Evolutionary conservation across 2,113 vertebrate species (phyloP).

Genomic region (Xenopus borealis): DNA sequence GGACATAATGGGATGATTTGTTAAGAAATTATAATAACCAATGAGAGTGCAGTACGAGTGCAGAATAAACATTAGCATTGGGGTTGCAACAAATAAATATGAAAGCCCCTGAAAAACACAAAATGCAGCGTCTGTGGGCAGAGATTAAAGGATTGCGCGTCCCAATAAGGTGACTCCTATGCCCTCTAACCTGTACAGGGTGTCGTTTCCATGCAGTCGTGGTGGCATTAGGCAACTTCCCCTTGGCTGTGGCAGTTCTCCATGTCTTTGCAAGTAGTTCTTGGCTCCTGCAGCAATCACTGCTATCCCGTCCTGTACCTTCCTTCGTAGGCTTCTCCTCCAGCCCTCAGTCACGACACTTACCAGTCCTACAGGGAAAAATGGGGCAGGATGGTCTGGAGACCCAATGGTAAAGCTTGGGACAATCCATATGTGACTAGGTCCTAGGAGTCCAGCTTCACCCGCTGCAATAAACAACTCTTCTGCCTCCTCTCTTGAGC

Average conservation of each 20-base stretch:
- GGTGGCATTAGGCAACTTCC: slow-evolving; percentile 71
- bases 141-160: too few relatives aligned
- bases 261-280: slow-evolving; percentile 76
- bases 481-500: slow-evolving; percentile 87
- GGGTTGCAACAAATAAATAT: too few relatives aligned
- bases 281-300: slow-evolving; percentile 87
- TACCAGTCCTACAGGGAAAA: slow-evolving; percentile 91
- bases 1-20: too few relatives aligned
- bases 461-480: slow-evolving; percentile 84
- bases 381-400: slow-evolving; percentile 74
- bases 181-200: slow-evolving; percentile 81
- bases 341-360: slow-evolving; percentile 91
- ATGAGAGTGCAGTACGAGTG: too few relatives aligned
- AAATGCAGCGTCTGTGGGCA: too few relatives aligned
- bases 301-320: slow-evolving; percentile 89
- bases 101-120: too few relatives aligned
- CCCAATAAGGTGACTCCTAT: too few relatives aligned
- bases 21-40: too few relatives aligned
- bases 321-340: slow-evolving; percentile 87
- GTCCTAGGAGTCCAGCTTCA: slow-evolving; percentile 80
- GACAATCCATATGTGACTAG: slow-evolving; percentile 91
- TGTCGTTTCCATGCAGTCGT: slow-evolving; percentile 60
- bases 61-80: too few relatives aligned
- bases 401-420: slow-evolving; percentile 87
- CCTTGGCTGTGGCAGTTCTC: slow-evolving; percentile 77